phyloP scores from a whole-genome alignment of 2,797 vertebrate genomes.

The Linurgus olivaceus region DNA sequence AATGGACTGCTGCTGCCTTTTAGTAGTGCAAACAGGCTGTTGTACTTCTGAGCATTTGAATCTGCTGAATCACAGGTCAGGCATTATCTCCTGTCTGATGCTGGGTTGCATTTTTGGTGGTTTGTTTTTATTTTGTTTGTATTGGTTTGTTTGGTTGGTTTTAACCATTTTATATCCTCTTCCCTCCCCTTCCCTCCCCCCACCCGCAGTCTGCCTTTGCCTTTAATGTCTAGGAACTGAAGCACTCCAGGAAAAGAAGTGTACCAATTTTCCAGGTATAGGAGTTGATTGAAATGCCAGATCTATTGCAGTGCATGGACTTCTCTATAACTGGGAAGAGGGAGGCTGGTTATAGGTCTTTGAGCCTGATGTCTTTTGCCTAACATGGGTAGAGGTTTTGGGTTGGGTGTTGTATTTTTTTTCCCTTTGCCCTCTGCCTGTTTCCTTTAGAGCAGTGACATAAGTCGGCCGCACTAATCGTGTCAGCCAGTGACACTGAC shows the following conservation, averaged over 20 bases:
- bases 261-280: background rate
- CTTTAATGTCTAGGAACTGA: slow-evolving; percentile 4
- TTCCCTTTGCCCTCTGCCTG: background rate
- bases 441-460: slow-evolving; percentile 41
- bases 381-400: slow-evolving; percentile 28
- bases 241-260: background rate
- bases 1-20: slow-evolving; percentile 73
- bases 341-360: background rate
- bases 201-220: background rate
- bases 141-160: background rate
- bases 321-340: background rate
- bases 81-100: slow-evolving; percentile 20
- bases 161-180: background rate
- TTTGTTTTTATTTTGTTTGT: background rate
- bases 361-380: slow-evolving; percentile 16
- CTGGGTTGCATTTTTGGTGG: background rate
- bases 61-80: slow-evolving; percentile 72
- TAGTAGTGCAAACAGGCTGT: slow-evolving; percentile 3
- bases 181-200: accelerated
- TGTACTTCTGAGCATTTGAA: slow-evolving; percentile 20
- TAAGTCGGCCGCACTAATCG: slow-evolving; percentile 53
- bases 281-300: background rate
- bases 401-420: background rate
- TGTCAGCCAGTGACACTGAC: slow-evolving; percentile 57
- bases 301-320: background rate